Evolutionary conservation across 2,888 invertebrate species (phyloP), one percentile per base, ranked within the genome.

Genomic region (Dexiosoma caninum): DNA sequence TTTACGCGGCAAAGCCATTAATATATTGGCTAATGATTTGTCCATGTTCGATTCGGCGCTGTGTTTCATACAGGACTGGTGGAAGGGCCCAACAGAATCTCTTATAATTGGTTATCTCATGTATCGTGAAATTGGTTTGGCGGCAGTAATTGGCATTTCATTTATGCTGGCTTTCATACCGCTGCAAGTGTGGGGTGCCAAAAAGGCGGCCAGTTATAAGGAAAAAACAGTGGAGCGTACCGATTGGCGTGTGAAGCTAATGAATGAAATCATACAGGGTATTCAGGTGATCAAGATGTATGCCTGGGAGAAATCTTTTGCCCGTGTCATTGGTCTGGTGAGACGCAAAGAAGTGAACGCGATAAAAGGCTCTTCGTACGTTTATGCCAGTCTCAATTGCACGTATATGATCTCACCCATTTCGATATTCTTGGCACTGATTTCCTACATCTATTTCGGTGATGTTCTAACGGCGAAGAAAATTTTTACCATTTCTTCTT

Each of bases 21-120:
- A 98, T 89, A 92, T 98, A 12, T 91, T 99, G 78, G 97, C 98
- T 0, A 99, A 98, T 88, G 98, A 99, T 90, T 96, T 98, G 82
- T 95, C 95, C 85, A 93, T 95, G 64, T 97, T 98, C 89, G 98
- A 99, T 89, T 93, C 97, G 87, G 95, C 96, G 10, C 93, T 97
- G 69, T 93, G 96, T 83, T 96, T 98, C 88, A 91, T 97, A 6
- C 98, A 98, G 30, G 98, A 96, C 89, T 91, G 97, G 42, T 97
- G 97, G 97, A 94, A 97, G 81, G 97, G 96, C 0, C 96, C 97
- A 0, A 87, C 96, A 14, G 95, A 90, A 77, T 88, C 89, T 0
- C 32, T 90, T 0, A 67, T 90, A 2, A 86, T 90, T 30, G 90
- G 90, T 0, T 91, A 89, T 77, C 91, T 94, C 6, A 90, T 93